phyloP scores from a whole-genome alignment of 1,140 invertebrate species.

The Magallana angulata region DNA sequence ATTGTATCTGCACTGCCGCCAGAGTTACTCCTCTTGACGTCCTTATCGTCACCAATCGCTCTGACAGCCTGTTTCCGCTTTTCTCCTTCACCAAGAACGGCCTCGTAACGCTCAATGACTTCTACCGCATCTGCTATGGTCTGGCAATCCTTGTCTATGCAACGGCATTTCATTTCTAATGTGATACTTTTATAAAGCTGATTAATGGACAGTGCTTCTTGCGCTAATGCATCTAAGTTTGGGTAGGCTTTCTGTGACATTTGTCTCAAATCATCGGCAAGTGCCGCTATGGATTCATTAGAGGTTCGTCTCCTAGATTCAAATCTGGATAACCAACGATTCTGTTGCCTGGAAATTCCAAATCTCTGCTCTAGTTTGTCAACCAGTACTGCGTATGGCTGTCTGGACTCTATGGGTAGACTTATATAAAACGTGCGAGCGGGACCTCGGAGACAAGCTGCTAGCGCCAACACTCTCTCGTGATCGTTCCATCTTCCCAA shows the following conservation, averaged over 20 bases:
- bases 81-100: conserved; percentile 40
- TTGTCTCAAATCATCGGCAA: conserved; percentile 48
- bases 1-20: not conserved
- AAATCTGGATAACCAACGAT: conserved; percentile 47
- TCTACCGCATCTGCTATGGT: conserved; percentile 47
- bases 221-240: conserved; percentile 40
- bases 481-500: conserved; percentile 39
- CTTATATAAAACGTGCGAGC: conserved; percentile 48
- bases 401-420: not conserved
- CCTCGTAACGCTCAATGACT: conserved; percentile 43
- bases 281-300: conserved; percentile 37
- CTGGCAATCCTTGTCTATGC: conserved; percentile 47
- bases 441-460: conserved; percentile 25
- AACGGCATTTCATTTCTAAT: not conserved
- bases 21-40: too few species aligned
- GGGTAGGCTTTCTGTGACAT: conserved; percentile 45
- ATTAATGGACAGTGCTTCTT: conserved; percentile 47
- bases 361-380: conserved; percentile 45
- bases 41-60: not conserved
- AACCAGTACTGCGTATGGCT: not conserved
- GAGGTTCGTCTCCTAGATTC: conserved; percentile 46
- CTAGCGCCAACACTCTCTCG: conserved; percentile 10
- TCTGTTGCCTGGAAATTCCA: conserved; percentile 45
- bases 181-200: conserved; percentile 48
- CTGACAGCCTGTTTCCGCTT: conserved; percentile 33